Evolutionary conservation across 2,888 invertebrate species (phyloP), one percentile per base, ranked within the genome.

Genomic region (Lottia gigantea): DNA sequence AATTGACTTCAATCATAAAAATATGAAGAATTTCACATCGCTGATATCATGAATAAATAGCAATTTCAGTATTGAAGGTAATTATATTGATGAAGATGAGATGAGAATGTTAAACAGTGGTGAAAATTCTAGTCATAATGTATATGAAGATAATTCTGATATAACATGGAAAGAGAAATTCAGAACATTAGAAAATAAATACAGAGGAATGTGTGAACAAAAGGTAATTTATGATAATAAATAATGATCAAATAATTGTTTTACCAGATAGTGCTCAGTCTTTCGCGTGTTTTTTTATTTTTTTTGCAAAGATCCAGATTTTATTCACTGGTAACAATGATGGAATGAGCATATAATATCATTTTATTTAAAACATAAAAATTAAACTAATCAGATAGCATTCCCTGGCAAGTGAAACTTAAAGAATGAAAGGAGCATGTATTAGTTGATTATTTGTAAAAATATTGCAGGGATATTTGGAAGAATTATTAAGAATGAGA

Each of bases 401-500:
- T 66, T 66, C 25, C 16, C 16, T 6, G n/a, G n/a, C n/a, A n/a
- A n/a, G n/a, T n/a, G n/a, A n/a, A n/a, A n/a, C n/a, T n/a, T n/a
- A n/a, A n/a, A n/a, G n/a, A n/a, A n/a, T n/a, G n/a, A n/a, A n/a
- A n/a, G n/a, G n/a, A n/a, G n/a, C n/a, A n/a, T n/a, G n/a, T n/a
- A n/a, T n/a, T n/a, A n/a, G n/a, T n/a, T n/a, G n/a, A n/a, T n/a
- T n/a, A n/a, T n/a, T n/a, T n/a, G n/a, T n/a, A n/a, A n/a, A n/a
- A 66, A 15, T 25, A 16, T 62, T 61, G 2, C 64, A 83, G 83
- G 82, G 82, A 40, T 83, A 83, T 68, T 69, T 83, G 63, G 83
- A 83, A 67, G 83, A 83, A 67, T 71, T 83, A 46, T 74, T 82
- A 19, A 69, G 83, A 46, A 74, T 80, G 61, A 74, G 82, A 45